Conservation (phyloP, 1,140 invertebrate species). For the Diplogasteroides magnus region DNA sequence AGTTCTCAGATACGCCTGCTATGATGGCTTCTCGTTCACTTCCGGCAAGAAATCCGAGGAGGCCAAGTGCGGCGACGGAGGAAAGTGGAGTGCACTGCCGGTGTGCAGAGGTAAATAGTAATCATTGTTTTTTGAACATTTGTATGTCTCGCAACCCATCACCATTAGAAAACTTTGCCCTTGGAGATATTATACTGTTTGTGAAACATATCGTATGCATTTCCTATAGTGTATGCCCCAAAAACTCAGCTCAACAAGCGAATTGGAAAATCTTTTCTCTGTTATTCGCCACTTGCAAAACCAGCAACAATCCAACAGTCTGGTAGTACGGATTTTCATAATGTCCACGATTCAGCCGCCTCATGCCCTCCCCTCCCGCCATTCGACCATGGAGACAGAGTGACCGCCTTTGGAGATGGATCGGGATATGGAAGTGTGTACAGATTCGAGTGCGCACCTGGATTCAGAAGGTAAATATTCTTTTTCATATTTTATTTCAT, state of each 20-base stretch:
- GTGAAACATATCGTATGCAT: too few species aligned
- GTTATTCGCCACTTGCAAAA: too few species aligned
- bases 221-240: too few species aligned
- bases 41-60: constrained; percentile 77
- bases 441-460: constrained; percentile 84
- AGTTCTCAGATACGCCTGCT: constrained; percentile 72
- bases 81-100: constrained; percentile 44
- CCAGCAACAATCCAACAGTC: too few species aligned
- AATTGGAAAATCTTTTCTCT: too few species aligned
- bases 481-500: too few species aligned
- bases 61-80: constrained; percentile 50
- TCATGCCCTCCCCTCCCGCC: constrained; percentile 80
- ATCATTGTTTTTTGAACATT: constrained; percentile 12
- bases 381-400: constrained; percentile 78
- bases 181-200: too few species aligned
- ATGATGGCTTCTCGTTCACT: constrained; percentile 87
- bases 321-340: too few species aligned
- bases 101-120: constrained; percentile 45
- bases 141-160: constrained; percentile 2
- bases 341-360: constrained; percentile 43
- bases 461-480: constrained; percentile 67
- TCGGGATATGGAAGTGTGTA: constrained; percentile 87
- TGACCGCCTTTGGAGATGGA: constrained; percentile 82
- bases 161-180: too few species aligned
- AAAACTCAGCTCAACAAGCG: too few species aligned